Evolutionary conservation across 2,113 vertebrate genomes (phyloP), one percentile per base, ranked within the genome.

Genomic region (Cyprinodon brontotheroides): DNA sequence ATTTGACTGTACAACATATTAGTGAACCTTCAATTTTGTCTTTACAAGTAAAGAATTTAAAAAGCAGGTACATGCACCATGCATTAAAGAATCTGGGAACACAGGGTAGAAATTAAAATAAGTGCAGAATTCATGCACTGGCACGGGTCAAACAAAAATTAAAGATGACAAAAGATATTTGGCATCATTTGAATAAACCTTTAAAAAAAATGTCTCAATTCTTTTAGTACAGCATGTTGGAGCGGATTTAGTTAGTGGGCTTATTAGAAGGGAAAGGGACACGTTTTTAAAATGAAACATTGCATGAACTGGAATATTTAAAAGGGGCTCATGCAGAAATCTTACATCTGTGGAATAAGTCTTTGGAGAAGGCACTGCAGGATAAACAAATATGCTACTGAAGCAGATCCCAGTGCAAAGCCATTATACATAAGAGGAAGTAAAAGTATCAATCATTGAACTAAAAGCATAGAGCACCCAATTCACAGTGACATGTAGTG

Each of bases 401-500:
- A 78, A 85, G 63, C 11, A 36, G 84, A 68, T 78, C 71, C 70
- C 53, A 36, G 48, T 78, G 57, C 57, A 82, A 74, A 75, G 61
- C 15, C 53, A 40, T 11, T 6, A 11, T 41, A 70, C 43, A 66
- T 74, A 59, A 75, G 43, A 82, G 79, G 75, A 80, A 68, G 43
- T 70, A 67, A 72, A 73, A 88, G 65, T 84, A 79, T 47, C 85
- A 88, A 93, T 94, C 91, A 92, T 93, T 91, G 29, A 48, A 89
- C 80, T 89, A 87, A 89, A 91, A 87, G 50, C 86, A 68, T 65
- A 81, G 85, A 91, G 91, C 92, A 94, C 93, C 93, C 88, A 73
- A 86, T 90, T 94, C 92, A 94, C 94, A 94, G 93, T 94, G 92
- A 91, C 84, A 85, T 61, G 87, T 89, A 64, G 80, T 86, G 83